Evolutionary conservation across 2,113 vertebrate genomes (phyloP).

Genomic region (Athene noctua): DNA sequence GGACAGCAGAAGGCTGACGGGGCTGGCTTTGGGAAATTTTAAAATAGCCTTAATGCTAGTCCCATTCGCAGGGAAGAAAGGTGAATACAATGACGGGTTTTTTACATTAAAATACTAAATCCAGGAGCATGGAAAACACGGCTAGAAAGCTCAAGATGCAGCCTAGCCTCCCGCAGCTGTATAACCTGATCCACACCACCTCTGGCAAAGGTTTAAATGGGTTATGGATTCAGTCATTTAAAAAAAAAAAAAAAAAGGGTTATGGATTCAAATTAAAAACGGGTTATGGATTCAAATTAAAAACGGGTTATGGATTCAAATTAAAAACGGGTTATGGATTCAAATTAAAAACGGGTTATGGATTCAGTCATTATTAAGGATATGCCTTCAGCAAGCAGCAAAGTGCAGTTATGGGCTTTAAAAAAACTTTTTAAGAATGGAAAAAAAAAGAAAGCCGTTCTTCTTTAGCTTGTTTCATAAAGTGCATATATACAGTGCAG

Average conservation of each 20-base stretch:
- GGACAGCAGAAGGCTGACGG: not conserved
- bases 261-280: no score
- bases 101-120: not conserved
- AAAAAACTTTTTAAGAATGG: fast-evolving
- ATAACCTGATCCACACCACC: fast-evolving
- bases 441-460: no score
- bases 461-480: fast-evolving
- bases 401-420: fast-evolving
- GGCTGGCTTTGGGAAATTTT: not conserved
- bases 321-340: fast-evolving
- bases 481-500: fast-evolving
- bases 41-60: not conserved
- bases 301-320: no score
- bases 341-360: fast-evolving
- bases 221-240: fast-evolving
- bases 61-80: not conserved
- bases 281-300: no score
- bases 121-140: fast-evolving
- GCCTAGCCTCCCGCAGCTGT: fast-evolving
- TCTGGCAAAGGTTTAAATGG: no score
- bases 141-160: not conserved
- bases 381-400: fast-evolving
- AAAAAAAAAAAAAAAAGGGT: no score
- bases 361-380: fast-evolving
- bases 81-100: fast-evolving